These are phyloP conservation scores for Dicranocentrus wangi DNA, from an alignment of 2,888 invertebrate species.

Conservation along the genomic window DNA sequence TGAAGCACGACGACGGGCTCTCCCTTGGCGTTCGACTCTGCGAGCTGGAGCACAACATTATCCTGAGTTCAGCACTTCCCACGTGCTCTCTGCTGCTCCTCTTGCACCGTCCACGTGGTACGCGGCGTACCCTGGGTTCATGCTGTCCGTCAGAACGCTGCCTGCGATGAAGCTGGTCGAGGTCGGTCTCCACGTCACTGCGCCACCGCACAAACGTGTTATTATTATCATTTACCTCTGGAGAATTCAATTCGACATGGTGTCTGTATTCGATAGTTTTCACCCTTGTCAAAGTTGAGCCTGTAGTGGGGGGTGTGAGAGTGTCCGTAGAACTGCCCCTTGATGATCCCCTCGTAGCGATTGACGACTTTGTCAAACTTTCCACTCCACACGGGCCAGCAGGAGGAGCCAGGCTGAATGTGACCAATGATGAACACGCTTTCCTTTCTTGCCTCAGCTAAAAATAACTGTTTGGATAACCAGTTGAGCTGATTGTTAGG, in stretches of 20 bases:
- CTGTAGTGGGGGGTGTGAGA: conserved; percentile 85
- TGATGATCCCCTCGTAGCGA: conserved; percentile 68
- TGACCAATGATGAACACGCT: conserved; percentile 86
- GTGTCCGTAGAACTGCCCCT: conserved; percentile 86
- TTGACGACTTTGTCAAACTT: conserved; percentile 66
- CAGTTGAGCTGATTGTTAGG: conserved; percentile 86
- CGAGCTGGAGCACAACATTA: conserved; percentile 84
- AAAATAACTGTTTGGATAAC: conserved; percentile 83
- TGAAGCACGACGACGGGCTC: conserved; percentile 83
- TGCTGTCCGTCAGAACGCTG: conserved; percentile 79
- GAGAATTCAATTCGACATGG: neutral
- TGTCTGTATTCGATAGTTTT: too few relatives aligned
- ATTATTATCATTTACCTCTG: too few relatives aligned
- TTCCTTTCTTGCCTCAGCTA: conserved; percentile 84
- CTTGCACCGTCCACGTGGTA: conserved; percentile 80
- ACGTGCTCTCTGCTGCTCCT: conserved; percentile 71
- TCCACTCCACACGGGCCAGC: conserved; percentile 66
- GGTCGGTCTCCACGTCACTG: conserved; percentile 74
- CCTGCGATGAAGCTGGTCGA: conserved; percentile 83
- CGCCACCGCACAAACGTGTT: neutral
- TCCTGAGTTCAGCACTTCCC: conserved; percentile 78
- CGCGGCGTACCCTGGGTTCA: conserved; percentile 88
- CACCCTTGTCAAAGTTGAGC: conserved; percentile 79
- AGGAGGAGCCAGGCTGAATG: conserved; percentile 80
- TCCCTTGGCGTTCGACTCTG: conserved; percentile 80